Evolutionary conservation across 2,113 vertebrate genomes (phyloP).

Genomic region (Pseudorhombus dupliciocellatus): DNA sequence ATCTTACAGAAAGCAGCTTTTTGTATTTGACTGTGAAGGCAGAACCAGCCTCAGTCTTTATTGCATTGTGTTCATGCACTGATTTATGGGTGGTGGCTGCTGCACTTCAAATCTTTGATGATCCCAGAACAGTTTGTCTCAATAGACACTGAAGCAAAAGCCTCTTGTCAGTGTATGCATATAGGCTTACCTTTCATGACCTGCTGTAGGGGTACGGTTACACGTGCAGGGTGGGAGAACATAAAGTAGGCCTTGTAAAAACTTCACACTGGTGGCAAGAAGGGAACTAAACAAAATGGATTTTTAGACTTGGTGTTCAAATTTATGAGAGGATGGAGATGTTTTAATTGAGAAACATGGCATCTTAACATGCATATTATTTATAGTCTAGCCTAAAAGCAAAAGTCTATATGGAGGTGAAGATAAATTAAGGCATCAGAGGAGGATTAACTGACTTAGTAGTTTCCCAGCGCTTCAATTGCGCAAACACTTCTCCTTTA

Average conservation of each 20-base stretch:
- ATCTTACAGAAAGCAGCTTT: background rate
- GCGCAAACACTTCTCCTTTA: conserved; percentile 17
- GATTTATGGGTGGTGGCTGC: conserved; percentile 38
- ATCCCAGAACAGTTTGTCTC: conserved; percentile 40
- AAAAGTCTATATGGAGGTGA: conserved; percentile 28
- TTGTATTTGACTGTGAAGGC: background rate
- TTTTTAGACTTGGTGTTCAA: background rate
- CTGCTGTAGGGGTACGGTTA: conserved; percentile 47
- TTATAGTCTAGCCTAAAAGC: no score
- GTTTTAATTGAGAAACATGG: background rate
- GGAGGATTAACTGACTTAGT: conserved; percentile 25
- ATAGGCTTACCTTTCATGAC: conserved; percentile 58
- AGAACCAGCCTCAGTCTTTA: background rate
- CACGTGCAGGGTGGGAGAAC: conserved; percentile 26
- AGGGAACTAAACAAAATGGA: conserved; percentile 21
- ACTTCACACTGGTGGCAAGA: conserved; percentile 23
- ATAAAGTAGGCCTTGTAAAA: conserved; percentile 43
- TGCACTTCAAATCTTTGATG: conserved; percentile 40
- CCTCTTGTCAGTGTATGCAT: conserved; percentile 41
- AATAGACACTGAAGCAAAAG: conserved; percentile 30
- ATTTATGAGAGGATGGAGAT: conserved; percentile 4
- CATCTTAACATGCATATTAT: no score
- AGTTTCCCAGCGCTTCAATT: conserved; percentile 36
- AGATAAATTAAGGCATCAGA: conserved; percentile 5
- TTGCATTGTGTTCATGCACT: conserved; percentile 13